Evolutionary conservation across 2,113 vertebrate species (phyloP).

Genomic region (Malaclemys terrapin): DNA sequence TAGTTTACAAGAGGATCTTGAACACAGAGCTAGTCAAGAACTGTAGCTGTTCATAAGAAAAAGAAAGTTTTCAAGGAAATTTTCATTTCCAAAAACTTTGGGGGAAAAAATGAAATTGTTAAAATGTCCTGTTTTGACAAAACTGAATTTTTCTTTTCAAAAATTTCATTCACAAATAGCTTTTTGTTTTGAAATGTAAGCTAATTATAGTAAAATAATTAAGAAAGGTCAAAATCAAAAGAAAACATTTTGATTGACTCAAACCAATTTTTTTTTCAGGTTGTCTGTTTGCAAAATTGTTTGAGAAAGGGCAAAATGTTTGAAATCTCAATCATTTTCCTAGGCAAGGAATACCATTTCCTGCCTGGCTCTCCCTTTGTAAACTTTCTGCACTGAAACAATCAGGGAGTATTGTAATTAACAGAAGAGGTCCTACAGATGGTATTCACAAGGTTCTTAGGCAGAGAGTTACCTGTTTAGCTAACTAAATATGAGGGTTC

Average conservation of each 20-base stretch:
- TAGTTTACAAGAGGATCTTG: not conserved
- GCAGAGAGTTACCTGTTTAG: no score
- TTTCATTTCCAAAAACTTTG: no score
- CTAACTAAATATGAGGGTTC: no score
- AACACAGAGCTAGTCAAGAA: not conserved
- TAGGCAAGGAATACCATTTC: not conserved
- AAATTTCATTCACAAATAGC: no score
- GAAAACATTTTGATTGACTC: not conserved
- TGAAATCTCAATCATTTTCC: not conserved
- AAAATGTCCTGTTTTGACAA: no score
- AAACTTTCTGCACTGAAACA: not conserved
- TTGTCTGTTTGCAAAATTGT: not conserved
- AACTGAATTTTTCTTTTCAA: no score
- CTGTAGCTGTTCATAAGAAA: no score
- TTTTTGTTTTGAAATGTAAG: no score
- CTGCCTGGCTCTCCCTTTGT: not conserved
- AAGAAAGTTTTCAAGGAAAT: no score
- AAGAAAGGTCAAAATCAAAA: no score
- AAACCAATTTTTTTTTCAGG: not conserved
- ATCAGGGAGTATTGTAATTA: not conserved
- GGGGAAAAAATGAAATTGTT: no score
- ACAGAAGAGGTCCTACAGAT: not conserved
- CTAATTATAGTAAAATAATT: no score
- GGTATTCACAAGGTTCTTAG: not conserved
- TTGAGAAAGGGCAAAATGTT: not conserved